Base-by-base conservation (phyloP, 1,140 invertebrate species). In the Leptinotarsa lineolata region DNA sequence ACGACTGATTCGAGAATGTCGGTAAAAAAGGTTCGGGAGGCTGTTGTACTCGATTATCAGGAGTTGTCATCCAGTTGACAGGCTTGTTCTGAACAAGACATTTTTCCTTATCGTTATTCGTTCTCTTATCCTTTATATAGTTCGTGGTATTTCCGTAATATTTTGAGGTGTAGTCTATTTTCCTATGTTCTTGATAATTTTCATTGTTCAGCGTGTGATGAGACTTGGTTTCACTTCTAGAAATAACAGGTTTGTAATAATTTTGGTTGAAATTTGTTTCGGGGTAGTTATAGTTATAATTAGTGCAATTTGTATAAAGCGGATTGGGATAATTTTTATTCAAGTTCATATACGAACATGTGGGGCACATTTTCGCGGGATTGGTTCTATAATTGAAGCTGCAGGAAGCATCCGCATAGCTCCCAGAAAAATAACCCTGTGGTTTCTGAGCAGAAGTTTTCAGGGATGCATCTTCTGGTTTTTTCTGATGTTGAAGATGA, bases 11-110 rank as follows among this genome's bases (percentile, higher is more conserved):
- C 2, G 70, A 22, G 67, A 80, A 80, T 44, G 74, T 69, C 1
- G 81, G 74, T 64, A 79, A 54, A 48, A 79, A 76, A 73, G 78
- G 78, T 45, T 82, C 80, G 13, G 76, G 45, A 71, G 75, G 76
- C 30, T 39, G 30, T 68, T 75, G 74, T 13, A 74, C 73, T 58
- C 67, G 74, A 22, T 79, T 76, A 72, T 78, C 88, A 2, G 88
- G 88, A 1, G 88, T 87, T 78, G 90, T 89, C 89, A 90, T 90
- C 89, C 89, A 90, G 75, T 90, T 90, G 0, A 90, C 87, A 0
- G 88, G 86, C 16, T 76, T 78, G 72, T 69, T 78, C 16, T 75
- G 73, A 20, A 12, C 5, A 6, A 68, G 30, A 46, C 44, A 45
- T 54, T 68, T 68, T 22, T 68, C 67, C n/a, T 68, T 68, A 22